Base-by-base conservation (phyloP, 1,140 invertebrate species). In the Artemia franciscana region DNA sequence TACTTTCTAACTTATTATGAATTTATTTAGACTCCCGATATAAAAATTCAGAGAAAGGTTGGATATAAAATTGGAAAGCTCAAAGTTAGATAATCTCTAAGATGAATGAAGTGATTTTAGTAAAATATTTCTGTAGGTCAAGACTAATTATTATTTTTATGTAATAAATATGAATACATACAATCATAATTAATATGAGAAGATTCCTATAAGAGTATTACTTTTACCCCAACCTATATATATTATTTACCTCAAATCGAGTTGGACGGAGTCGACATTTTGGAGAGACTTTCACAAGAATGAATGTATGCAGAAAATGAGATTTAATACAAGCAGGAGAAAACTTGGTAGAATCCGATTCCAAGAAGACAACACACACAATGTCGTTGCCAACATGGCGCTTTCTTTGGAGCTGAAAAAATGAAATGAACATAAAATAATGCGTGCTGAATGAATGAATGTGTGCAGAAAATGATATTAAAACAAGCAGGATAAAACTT, bases 281-380 rank as follows among this genome's bases (percentile, higher is more conserved):
- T 0, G 88, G 85, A 67, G 86, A 89, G 51, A 87, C 86, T 67
- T 86, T 78, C 24, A 92, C 87, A 66, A 91, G 75, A 66, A 92
- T 91, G 71, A 91, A 91, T 15, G 88, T 91, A 71, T 92, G 88
- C 64, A 92, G 77, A 72, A 92, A 92, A 74, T 92, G 89, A 63
- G 85, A 88, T 73, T 91, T 92, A 69, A 92, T 92, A 72, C 88
- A 92, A 62, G 86, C 83, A 15, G 90, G 90, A 65, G 86, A 91
- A 72, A 94, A 94, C 5, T 81, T 79, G 0, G 90, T 92, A 69
- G 91, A 89, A 69, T 93, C 88, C 3, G 88, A 86, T 75, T 91
- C 88, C 51, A 92, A 75, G 70, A 91, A 92, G 69, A 76, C 77
- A 25, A 75, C 72, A 65, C 71, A 79, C 24, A 74, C 73, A 58